phyloP scores from a whole-genome alignment of 2,113 vertebrate species.

The Megaceryle maxima region DNA sequence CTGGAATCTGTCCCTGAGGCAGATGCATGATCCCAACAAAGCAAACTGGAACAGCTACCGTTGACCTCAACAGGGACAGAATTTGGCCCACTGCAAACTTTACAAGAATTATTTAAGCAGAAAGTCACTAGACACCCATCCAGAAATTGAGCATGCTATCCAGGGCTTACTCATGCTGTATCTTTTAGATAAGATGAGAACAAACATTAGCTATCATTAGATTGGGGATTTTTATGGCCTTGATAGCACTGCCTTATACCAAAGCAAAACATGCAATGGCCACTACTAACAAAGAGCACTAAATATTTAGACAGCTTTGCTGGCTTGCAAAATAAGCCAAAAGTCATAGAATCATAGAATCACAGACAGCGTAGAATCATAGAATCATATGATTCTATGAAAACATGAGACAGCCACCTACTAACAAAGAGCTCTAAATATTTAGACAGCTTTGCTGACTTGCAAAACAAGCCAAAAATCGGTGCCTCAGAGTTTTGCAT shows the following conservation, averaged over 20 bases:
- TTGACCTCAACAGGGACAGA: background rate
- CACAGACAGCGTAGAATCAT: too few species aligned
- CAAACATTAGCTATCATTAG: background rate
- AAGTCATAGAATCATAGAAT: background rate
- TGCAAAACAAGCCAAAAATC: slow-evolving; percentile 29
- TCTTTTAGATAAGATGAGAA: background rate
- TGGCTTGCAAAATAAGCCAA: slow-evolving; percentile 39
- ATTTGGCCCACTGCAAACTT: background rate
- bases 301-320: slow-evolving; percentile 40
- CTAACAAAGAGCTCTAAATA: background rate
- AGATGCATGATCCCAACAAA: background rate
- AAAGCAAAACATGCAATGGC: slow-evolving; percentile 23
- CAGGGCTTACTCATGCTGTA: background rate
- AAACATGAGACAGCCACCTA: background rate
- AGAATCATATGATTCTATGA: too few species aligned
- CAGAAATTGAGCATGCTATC: background rate
- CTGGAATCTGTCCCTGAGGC: background rate
- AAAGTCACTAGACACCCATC: background rate
- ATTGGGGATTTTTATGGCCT: background rate
- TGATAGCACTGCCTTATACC: background rate
- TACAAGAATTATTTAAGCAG: background rate
- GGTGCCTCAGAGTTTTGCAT: background rate
- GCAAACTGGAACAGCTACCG: background rate
- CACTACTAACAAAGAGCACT: background rate
- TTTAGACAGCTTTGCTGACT: slow-evolving; percentile 32